Percentiles rank a stretch among this genome's conserved stretches.
Evolutionary conservation across 2,113 vertebrate species (phyloP).

Genomic region (Variabilichromis moorii): DNA sequence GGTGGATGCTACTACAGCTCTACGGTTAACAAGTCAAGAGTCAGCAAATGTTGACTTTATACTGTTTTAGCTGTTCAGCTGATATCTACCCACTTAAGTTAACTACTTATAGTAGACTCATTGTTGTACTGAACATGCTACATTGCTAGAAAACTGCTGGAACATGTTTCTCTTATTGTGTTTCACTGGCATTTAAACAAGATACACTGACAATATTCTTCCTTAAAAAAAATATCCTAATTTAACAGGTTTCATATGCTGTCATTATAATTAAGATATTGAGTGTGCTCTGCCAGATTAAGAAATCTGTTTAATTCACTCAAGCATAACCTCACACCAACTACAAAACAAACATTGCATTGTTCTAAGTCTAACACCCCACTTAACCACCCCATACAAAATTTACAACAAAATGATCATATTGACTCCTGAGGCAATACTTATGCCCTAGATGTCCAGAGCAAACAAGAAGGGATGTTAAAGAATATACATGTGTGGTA

Average conservation of each 20-base stretch:
- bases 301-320: constrained; percentile 5
- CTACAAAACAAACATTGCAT: constrained; percentile 34
- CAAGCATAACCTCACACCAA: neutral
- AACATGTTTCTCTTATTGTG: neutral
- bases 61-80: neutral
- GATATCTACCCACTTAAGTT: neutral
- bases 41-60: neutral
- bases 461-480: neutral
- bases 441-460: neutral
- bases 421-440: neutral
- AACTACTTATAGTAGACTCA: neutral
- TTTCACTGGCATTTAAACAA: neutral
- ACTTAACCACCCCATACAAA: neutral
- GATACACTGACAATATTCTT: neutral
- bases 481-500: neutral
- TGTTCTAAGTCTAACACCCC: neutral
- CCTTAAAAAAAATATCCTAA: neutral
- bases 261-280: neutral
- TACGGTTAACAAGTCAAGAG: neutral
- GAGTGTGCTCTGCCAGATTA: neutral
- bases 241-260: constrained; percentile 3
- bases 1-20: neutral
- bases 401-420: neutral
- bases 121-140: neutral
- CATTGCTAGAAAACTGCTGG: neutral